Base-by-base conservation (phyloP, 1,140 invertebrate species). In the Venustaconcha ellipsiformis region DNA sequence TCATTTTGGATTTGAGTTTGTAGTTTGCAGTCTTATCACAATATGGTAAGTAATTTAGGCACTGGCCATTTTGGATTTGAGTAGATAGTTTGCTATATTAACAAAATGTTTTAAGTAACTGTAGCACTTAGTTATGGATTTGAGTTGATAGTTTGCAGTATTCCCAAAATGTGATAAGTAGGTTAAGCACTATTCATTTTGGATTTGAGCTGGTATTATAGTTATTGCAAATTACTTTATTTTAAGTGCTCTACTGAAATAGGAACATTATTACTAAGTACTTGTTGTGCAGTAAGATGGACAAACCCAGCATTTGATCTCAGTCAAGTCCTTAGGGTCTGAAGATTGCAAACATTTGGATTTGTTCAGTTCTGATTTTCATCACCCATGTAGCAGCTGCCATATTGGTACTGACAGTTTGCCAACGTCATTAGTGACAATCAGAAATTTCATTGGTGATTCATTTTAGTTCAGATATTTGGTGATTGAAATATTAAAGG, bases 171-270 rank as follows among this genome's bases (percentile, higher is more conserved):
- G 82, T 88, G 79, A 86, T 88, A 78, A 76, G 84, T 68, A 58
- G 57, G 76, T 67, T 60, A 23, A 14, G 4, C 37, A n/a, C 17
- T 62, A 2, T 1, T 8, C 56, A 37, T 78, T 59, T 57, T 93
- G 96, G 82, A 95, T 97, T n/a, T 90, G 37, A 23, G 65, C 4
- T 48, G 26, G 12, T 60, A 23, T 59, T 58, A 58, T 18, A 23
- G 20, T 57, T 60, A 55, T 4, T 37, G 37, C 37, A 37, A 37
- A 37, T 37, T 37, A 37, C 37, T 37, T 37, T 37, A 37, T 8
- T 37, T 2, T 37, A 2, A 37, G 37, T 8, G 8, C 37, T 6
- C 37, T 37, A 37, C 4, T 37, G 37, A 37, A 37, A 37, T 5
- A 37, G 4, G 37, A 37, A 37, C 8, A 37, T 37, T 37, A 37